Evolutionary conservation across 2,113 vertebrate genomes (phyloP).

Genomic region (Heloderma charlesbogerti): DNA sequence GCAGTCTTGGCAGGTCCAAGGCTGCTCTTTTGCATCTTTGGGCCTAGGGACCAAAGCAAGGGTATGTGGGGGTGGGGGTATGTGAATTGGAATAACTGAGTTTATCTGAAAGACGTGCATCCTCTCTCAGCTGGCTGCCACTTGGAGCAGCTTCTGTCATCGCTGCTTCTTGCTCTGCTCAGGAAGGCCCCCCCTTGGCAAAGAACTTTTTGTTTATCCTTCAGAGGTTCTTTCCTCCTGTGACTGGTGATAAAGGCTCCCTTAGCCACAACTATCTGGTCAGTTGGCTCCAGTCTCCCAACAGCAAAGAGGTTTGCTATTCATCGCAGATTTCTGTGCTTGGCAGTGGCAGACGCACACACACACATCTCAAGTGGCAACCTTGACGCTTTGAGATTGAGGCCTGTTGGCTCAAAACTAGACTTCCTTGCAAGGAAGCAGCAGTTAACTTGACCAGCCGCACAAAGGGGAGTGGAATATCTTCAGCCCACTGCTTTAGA

Average conservation of each 20-base stretch:
- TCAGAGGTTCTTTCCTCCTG: background rate
- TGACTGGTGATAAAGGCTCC: background rate
- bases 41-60: background rate
- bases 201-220: background rate
- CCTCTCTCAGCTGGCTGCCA: background rate
- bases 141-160: conserved; percentile 4
- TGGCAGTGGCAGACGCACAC: background rate
- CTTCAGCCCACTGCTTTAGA: background rate
- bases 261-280: conserved; percentile 3
- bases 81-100: background rate
- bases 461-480: background rate
- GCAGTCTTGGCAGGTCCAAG: background rate
- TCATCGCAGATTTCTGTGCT: background rate
- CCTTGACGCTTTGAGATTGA: background rate
- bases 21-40: background rate
- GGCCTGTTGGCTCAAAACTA: background rate
- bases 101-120: background rate
- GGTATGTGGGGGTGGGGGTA: background rate
- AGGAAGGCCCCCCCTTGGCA: background rate
- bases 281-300: background rate
- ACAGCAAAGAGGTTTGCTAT: background rate
- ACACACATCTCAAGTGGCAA: background rate
- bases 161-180: background rate
- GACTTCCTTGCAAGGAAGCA: background rate
- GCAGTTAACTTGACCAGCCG: background rate